Conservation (phyloP, 2,113 vertebrate species). For the Mormoops blainvillei region DNA sequence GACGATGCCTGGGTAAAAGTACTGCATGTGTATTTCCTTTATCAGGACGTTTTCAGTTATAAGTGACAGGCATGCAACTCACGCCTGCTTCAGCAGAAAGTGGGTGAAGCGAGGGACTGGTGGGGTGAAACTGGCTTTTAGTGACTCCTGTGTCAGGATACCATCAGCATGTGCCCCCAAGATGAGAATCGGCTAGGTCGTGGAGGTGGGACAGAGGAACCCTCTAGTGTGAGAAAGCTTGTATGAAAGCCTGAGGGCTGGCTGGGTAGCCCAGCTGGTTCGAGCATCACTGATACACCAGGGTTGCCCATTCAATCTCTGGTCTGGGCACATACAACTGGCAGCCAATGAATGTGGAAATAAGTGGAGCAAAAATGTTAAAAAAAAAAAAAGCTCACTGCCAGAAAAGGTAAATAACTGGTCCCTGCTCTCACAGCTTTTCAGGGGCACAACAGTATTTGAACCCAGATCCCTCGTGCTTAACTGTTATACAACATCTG, state of each 20-base stretch:
- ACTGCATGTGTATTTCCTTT: conserved; percentile 2
- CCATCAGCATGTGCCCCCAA: not conserved
- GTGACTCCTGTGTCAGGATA: not conserved
- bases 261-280: too few species aligned
- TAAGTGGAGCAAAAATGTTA: too few species aligned
- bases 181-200: not conserved
- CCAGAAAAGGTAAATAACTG: not conserved
- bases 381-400: not conserved
- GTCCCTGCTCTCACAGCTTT: not conserved
- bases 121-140: not conserved
- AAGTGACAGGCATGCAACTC: conserved; percentile 7
- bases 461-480: not conserved
- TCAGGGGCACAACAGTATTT: not conserved
- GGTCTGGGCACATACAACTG: too few species aligned
- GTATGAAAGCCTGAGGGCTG: not conserved
- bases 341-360: too few species aligned
- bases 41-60: not conserved
- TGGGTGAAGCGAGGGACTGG: not conserved
- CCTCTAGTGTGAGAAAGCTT: not conserved
- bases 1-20: not conserved
- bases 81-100: not conserved
- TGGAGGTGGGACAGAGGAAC: not conserved
- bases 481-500: not conserved
- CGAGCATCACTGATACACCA: too few species aligned
- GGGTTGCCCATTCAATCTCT: too few species aligned